A percentile compares a stretch with the other conserved stretches of the same genome.
Conservation (phyloP, 2,797 vertebrate genomes). For the Eulemur mongoz region DNA sequence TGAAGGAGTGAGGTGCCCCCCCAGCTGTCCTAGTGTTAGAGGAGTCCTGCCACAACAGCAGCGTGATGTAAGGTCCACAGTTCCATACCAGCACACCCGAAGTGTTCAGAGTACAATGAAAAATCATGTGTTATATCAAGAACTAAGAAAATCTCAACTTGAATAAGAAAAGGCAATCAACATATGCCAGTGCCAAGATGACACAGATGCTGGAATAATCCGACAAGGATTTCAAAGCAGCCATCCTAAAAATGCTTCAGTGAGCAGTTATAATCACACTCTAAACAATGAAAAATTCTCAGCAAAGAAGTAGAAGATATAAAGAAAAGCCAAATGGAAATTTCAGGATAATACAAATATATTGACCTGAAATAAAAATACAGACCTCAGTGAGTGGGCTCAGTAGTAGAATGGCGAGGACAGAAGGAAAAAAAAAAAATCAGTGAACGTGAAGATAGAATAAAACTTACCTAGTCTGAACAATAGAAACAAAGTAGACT, state of each 20-base stretch:
- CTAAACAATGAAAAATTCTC: not conserved
- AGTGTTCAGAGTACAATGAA: not conserved
- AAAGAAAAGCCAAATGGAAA: not conserved
- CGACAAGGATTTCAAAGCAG: not conserved
- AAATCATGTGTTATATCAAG: not conserved
- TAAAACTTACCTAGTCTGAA: not conserved
- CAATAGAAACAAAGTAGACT: not conserved
- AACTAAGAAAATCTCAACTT: not conserved
- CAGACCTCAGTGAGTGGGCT: not conserved
- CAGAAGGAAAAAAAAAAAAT: not conserved
- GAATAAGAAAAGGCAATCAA: not conserved
- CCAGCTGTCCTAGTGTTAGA: rapidly evolving
- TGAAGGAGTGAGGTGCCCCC: not conserved
- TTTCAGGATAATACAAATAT: not conserved
- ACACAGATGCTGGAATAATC: not conserved
- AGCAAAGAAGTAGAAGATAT: not conserved
- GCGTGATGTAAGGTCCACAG: no score
- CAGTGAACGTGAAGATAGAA: not conserved
- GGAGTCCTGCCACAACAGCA: not conserved
- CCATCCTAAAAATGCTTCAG: not conserved
- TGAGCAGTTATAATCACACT: not conserved
- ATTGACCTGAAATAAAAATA: not conserved
- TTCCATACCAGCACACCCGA: not conserved
- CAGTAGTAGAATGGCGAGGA: not conserved
- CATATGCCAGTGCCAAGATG: no score